Conservation (phyloP, 2,797 vertebrate genomes). For the Sebastes aleutianus region DNA sequence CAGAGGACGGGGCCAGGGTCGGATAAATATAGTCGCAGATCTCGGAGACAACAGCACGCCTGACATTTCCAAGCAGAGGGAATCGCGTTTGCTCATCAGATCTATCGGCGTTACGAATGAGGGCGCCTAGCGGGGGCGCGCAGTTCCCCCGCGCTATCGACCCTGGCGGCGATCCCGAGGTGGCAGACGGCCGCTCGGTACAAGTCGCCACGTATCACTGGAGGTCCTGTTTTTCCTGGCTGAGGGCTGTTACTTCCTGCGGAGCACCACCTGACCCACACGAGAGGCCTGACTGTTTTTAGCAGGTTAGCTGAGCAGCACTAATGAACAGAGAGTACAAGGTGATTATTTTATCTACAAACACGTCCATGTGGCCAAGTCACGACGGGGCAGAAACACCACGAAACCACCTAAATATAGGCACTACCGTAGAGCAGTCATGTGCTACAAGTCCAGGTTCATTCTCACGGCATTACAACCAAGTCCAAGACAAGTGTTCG, state of each 20-base stretch:
- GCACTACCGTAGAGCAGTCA: neutral
- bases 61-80: constrained; percentile 60
- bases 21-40: constrained; percentile 71
- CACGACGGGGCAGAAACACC: neutral
- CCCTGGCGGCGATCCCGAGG: constrained; percentile 52
- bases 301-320: constrained; percentile 26
- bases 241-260: constrained; percentile 25
- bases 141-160: neutral
- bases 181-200: constrained; percentile 58
- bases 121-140: neutral
- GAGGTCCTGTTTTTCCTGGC: constrained; percentile 47
- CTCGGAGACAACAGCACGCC: constrained; percentile 51
- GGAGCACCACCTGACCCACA: constrained; percentile 48
- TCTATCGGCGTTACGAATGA: constrained; percentile 7
- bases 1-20: constrained; percentile 40
- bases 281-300: constrained; percentile 25
- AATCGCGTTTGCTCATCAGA: constrained; percentile 25
- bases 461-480: neutral
- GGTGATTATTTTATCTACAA: neutral
- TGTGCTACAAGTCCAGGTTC: neutral
- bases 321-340: constrained; percentile 26
- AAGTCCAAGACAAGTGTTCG: neutral
- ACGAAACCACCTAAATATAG: neutral
- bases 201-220: constrained; percentile 16
- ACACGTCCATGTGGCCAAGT: neutral